A percentile compares a stretch with the other conserved stretches of the same genome.
phyloP scores from a whole-genome alignment of 2,113 vertebrate species.

The Lichenostomus cassidix region DNA sequence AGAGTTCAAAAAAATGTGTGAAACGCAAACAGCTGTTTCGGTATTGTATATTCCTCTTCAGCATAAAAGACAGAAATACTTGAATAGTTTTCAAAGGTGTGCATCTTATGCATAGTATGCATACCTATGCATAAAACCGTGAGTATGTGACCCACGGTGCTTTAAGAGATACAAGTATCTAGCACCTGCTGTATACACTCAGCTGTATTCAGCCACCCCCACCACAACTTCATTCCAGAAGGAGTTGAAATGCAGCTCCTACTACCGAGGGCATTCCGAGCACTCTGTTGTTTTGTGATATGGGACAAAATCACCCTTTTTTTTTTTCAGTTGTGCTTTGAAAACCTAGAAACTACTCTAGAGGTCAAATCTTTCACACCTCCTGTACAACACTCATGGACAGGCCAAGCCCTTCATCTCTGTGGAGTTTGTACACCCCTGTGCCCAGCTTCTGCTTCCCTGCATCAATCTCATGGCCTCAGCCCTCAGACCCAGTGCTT shows the following conservation, averaged over 20 bases:
- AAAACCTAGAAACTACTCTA: neutral
- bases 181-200: neutral
- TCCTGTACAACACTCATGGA: neutral
- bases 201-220: neutral
- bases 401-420: neutral
- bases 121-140: neutral
- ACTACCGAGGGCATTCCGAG: neutral
- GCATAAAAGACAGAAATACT: neutral
- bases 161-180: neutral
- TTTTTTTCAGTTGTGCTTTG: neutral
- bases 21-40: neutral
- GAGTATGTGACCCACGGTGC: neutral
- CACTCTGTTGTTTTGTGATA: neutral
- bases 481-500: neutral
- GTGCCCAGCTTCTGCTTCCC: neutral
- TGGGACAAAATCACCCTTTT: neutral
- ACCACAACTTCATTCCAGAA: neutral
- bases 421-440: accelerated
- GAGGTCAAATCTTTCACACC: neutral
- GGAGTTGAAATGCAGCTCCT: neutral
- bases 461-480: neutral
- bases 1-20: neutral
- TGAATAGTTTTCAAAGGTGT: neutral
- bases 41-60: neutral
- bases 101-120: neutral